Base-by-base conservation (phyloP, 2,113 vertebrate species). In the Polypterus bichir region DNA sequence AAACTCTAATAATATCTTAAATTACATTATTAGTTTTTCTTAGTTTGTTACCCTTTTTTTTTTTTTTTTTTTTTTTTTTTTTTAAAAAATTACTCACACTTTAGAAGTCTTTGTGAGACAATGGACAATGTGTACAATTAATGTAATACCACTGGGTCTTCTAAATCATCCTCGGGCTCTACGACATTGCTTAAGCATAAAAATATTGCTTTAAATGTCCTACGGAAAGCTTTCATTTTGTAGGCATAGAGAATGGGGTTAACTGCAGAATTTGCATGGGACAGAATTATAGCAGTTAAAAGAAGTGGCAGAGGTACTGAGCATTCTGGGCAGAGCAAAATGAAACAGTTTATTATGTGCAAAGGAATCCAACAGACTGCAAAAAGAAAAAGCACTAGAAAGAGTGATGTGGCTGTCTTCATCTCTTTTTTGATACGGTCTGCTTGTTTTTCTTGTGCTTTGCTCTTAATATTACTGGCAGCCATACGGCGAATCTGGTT, bases 161-260 rank as follows among this genome's bases (percentile, higher is more conserved):
- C 0, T 9, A 27, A 6, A 9, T 63, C 45, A 45, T 71, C 69
- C 4, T 44, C 60, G 1, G 69, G 65, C 10, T 60, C 65, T 9
- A 60, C 53, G 1, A 57, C 7, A 1, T 48, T 47, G 66, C 67
- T 69, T 58, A 74, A 71, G 67, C 83, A 80, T 65, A 79, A 48
- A 62, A 87, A 80, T 57, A 87, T 79, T 0, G 63, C 72, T 66
- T 81, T 84, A 47, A 89, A 88, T 2, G 84, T 74, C n/a, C 79
- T 74, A 7, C 81, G 76, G 73, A 82, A 89, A 44, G 83, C 66
- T 7, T 73, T 79, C 80, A 87, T 85, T 11, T 83, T 86, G 74
- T 81, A 86, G 0, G 85, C 84, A 1, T 86, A 89, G 45, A 89
- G 73, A 60, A 88, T 77, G 5, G 60, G 80, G 74, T 90, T 90